These are phyloP conservation scores for Laothoe populi DNA, from an alignment of 2,888 invertebrate genomes.

Conservation along the genomic window DNA sequence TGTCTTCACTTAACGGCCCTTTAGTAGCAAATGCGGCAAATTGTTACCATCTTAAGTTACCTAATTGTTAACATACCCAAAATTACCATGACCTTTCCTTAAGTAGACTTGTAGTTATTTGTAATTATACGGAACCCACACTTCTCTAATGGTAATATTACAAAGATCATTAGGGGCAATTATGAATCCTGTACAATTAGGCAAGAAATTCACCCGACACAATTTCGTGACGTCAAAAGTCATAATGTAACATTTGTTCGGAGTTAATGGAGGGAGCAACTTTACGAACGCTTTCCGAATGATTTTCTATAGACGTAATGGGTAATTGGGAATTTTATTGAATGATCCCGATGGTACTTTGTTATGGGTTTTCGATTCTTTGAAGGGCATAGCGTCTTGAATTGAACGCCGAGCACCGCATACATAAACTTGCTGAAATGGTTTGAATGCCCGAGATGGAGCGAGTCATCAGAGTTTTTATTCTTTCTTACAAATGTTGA, in stretches of 20 bases:
- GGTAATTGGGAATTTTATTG: conserved; percentile 11
- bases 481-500: no score
- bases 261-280: conserved; percentile 9
- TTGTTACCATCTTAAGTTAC: background rate
- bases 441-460: no score
- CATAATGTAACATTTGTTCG: conserved; percentile 1
- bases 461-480: no score
- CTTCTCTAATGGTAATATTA: conserved; percentile 5
- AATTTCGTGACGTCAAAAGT: conserved; percentile 7
- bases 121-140: conserved; percentile 3
- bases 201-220: background rate
- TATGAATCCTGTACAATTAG: conserved; percentile 16
- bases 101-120: background rate
- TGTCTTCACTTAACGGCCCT: no score
- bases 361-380: background rate
- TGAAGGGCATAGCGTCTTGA: no score
- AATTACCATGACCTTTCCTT: background rate
- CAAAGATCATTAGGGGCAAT: conserved; percentile 2
- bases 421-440: no score
- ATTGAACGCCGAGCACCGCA: no score
- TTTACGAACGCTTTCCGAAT: background rate
- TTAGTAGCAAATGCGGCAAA: no score
- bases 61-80: background rate
- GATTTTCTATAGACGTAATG: conserved; percentile 4
- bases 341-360: background rate